These are phyloP conservation scores for Drosophila cognata DNA, from an alignment of 2,888 invertebrate species.

Conservation along the genomic window DNA sequence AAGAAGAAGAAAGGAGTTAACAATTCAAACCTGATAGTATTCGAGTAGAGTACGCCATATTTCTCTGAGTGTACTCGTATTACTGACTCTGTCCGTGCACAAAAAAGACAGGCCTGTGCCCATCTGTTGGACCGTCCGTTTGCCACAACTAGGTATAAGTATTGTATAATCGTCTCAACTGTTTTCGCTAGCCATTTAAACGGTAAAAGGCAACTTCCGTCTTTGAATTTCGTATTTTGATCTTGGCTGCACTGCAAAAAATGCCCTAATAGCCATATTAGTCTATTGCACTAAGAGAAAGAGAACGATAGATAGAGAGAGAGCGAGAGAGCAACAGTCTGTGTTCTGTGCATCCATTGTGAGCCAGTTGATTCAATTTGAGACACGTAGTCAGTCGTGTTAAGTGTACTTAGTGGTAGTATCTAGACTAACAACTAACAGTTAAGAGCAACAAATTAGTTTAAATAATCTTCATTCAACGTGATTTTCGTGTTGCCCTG, in stretches of 20 bases:
- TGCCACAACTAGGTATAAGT: conserved; percentile 15
- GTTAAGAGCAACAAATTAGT: conserved; percentile 63
- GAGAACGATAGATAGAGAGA: neutral
- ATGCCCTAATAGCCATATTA: conserved; percentile 69
- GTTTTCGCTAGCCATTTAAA: conserved; percentile 40
- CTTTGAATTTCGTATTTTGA: conserved; percentile 60
- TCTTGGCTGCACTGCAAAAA: conserved; percentile 38
- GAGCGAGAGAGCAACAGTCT: conserved; percentile 8
- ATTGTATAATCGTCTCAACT: conserved; percentile 34
- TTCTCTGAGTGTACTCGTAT: conserved; percentile 1
- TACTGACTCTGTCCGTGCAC: conserved; percentile 23
- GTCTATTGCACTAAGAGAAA: conserved; percentile 8
- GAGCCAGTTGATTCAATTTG: conserved; percentile 45
- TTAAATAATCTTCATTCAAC: conserved; percentile 59
- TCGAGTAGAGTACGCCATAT: neutral
- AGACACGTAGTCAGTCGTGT: conserved; percentile 18
- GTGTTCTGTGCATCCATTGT: conserved; percentile 22
- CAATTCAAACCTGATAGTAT: neutral
- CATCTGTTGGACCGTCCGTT: conserved; percentile 33
- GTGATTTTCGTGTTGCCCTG: conserved; percentile 70
- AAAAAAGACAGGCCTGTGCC: conserved; percentile 13
- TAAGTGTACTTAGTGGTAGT: conserved; percentile 16
- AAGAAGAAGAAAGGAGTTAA: no score
- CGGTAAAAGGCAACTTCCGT: conserved; percentile 74
- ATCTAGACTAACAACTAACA: conserved; percentile 55